Conservation (phyloP, 1,140 invertebrate genomes). For the Rhysida immarginata region DNA sequence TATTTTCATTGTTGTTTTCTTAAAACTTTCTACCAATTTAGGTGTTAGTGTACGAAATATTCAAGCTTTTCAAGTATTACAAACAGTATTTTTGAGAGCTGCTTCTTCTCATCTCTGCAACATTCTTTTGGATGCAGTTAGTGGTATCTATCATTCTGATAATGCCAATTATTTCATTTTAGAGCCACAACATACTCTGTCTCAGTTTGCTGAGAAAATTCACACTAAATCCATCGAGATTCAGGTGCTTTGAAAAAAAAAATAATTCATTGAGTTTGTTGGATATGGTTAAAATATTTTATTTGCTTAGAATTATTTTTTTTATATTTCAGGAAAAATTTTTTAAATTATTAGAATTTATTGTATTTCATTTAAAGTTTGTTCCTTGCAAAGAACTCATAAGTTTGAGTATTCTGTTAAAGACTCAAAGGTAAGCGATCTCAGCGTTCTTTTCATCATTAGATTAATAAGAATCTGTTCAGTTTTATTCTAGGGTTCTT, state of each 20-base stretch:
- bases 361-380: conserved; percentile 93
- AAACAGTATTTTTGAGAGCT: conserved; percentile 83
- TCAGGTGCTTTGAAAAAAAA: conserved; percentile 48
- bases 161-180: conserved; percentile 98
- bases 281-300: not conserved
- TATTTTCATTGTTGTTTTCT: too few relatives aligned
- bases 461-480: too few relatives aligned
- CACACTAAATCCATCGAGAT: conserved; percentile 76
- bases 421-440: conserved; percentile 41
- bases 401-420: conserved; percentile 80
- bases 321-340: conserved; percentile 58
- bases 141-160: conserved; percentile 91
- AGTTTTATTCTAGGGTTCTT: too few relatives aligned
- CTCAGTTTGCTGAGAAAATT: conserved; percentile 91
- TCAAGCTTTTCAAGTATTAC: conserved; percentile 87
- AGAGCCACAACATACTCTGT: conserved; percentile 86
- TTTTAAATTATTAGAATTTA: conserved; percentile 87
- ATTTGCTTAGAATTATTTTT: conserved; percentile 10
- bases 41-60: conserved; percentile 73
- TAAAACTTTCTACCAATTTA: too few relatives aligned
- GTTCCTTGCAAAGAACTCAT: conserved; percentile 98
- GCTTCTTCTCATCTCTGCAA: conserved; percentile 66
- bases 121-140: conserved; percentile 87
- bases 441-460: too few relatives aligned
- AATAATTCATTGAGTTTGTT: not conserved